Conservation (phyloP, 2,888 invertebrate species). For the Cryptus viduatorius region DNA sequence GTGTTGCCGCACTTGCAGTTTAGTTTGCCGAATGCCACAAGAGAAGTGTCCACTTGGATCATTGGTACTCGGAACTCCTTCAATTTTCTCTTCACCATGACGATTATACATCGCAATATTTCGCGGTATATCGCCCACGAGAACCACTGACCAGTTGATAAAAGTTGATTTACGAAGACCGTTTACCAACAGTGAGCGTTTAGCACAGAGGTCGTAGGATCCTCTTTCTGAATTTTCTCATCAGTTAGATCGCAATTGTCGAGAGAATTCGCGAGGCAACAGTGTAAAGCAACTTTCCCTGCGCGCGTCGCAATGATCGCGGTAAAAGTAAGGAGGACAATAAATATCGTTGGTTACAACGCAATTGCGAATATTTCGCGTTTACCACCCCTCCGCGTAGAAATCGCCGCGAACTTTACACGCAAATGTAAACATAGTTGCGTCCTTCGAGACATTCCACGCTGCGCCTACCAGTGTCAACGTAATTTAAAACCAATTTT, state of each 20-base stretch:
- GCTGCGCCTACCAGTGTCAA: slow-evolving; percentile 3
- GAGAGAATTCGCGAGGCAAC: slow-evolving; percentile 45
- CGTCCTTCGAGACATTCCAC: slow-evolving; percentile 19
- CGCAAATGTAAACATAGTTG: slow-evolving; percentile 35
- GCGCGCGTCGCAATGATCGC: neutral
- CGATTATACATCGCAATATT: neutral
- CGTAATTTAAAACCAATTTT: slow-evolving; percentile 11
- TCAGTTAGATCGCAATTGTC: slow-evolving; percentile 8
- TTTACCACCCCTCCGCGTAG: slow-evolving; percentile 8
- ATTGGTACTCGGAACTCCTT: slow-evolving; percentile 20
- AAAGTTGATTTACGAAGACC: slow-evolving; percentile 27
- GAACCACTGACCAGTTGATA: slow-evolving; percentile 23
- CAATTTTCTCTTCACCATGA: neutral
- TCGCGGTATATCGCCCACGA: neutral
- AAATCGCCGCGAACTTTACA: slow-evolving; percentile 39
- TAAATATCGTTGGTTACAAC: slow-evolving; percentile 46
- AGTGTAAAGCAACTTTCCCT: slow-evolving; percentile 1
- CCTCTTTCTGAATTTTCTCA: slow-evolving; percentile 16
- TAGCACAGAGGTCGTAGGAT: slow-evolving; percentile 10
- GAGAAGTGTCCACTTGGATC: neutral
- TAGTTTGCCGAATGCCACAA: neutral
- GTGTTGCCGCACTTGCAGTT: slow-evolving; percentile 26
- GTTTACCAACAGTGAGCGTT: slow-evolving; percentile 12
- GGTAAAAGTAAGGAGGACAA: slow-evolving; percentile 27
- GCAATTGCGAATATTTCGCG: slow-evolving; percentile 32